phyloP scores from a whole-genome alignment of 2,113 vertebrate genomes.

The Pycnonotus jocosus region DNA sequence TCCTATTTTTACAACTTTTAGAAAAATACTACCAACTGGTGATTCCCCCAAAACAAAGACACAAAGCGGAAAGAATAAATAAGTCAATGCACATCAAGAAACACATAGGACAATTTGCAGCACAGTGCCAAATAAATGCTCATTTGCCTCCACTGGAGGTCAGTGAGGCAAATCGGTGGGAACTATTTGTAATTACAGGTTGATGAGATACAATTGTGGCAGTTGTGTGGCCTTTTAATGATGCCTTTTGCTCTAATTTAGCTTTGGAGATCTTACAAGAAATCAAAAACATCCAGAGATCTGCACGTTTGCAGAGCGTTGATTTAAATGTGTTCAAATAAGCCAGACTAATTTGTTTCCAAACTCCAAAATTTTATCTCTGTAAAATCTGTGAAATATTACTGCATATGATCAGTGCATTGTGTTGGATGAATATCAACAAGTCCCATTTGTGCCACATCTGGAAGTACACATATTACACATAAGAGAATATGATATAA shows the following conservation, averaged over 20 bases:
- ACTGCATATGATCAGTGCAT: neutral
- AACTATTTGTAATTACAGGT: conserved; percentile 20
- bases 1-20: neutral
- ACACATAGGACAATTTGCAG: neutral
- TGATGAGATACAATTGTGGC: neutral
- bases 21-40: neutral
- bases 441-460: neutral
- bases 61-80: neutral
- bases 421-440: neutral
- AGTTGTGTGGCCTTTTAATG: neutral
- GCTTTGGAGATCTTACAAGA: neutral
- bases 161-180: conserved; percentile 13
- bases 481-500: neutral
- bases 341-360: neutral
- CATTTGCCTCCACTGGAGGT: neutral
- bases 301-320: neutral
- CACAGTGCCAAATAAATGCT: neutral
- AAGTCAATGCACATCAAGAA: neutral
- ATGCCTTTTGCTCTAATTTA: neutral
- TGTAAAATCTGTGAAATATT: neutral
- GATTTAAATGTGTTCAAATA: neutral
- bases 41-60: neutral
- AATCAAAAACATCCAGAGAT: neutral
- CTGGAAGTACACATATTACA: neutral
- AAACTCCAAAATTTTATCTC: neutral